Conservation (phyloP, 2,888 invertebrate species). For the Acheta domesticus region DNA sequence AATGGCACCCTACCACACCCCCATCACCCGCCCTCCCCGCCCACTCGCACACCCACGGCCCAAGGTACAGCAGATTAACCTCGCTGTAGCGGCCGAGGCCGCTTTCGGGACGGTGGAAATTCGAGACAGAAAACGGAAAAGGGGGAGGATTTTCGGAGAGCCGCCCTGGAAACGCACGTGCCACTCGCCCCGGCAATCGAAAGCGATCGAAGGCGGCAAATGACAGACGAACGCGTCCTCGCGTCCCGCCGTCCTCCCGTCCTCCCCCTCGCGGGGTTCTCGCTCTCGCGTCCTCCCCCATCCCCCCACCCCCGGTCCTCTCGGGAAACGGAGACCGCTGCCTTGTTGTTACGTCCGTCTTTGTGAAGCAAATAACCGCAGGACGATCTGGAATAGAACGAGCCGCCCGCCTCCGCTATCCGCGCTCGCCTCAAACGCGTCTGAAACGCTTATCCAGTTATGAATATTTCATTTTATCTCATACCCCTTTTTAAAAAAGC, state of each 20-base stretch:
- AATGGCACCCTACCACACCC: background rate
- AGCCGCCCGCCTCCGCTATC: background rate
- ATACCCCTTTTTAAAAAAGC: constrained; percentile 11
- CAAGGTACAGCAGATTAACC: background rate
- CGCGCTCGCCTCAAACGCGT: constrained; percentile 1
- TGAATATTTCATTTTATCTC: constrained; percentile 18
- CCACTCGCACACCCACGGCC: background rate
- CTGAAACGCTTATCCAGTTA: constrained; percentile 4
- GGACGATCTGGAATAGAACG: constrained; percentile 4
- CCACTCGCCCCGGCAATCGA: background rate
- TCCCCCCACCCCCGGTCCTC: background rate
- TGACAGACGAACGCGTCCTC: constrained; percentile 7
- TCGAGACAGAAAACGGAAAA: background rate
- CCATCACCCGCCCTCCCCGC: too few relatives aligned
- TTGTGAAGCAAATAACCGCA: constrained; percentile 3
- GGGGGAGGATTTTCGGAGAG: background rate
- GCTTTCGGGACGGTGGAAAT: background rate
- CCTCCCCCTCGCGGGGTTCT: background rate
- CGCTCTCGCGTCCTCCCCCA: background rate
- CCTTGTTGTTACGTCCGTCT: background rate
- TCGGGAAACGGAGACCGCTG: constrained; percentile 5
- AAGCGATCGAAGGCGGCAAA: constrained; percentile 4
- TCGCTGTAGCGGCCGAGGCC: background rate
- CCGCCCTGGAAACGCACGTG: constrained; percentile 4
- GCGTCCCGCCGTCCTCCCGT: background rate